Conservation (phyloP, 2,888 invertebrate species). For the Lucinisca nassula region DNA sequence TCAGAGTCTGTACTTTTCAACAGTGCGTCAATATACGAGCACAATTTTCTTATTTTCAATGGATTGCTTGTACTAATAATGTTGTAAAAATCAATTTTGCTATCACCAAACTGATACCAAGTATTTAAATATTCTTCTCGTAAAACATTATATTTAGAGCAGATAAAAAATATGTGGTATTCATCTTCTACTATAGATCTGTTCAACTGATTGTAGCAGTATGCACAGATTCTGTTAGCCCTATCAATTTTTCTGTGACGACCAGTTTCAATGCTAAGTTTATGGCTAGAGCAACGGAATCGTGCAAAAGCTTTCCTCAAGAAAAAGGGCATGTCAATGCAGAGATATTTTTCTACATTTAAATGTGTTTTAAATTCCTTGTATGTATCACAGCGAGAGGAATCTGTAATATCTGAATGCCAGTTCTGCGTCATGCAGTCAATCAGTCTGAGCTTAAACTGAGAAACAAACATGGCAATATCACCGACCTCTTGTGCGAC, state of each 20-base stretch:
- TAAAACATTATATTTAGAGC: not conserved
- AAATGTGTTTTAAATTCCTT: conserved; percentile 18
- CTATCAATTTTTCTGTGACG: conserved; percentile 20
- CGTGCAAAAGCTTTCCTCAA: conserved; percentile 24
- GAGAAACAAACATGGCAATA: not conserved
- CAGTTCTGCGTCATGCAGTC: not conserved
- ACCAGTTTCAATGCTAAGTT: conserved; percentile 24
- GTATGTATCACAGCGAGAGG: conserved; percentile 31
- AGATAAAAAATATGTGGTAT: conserved; percentile 21
- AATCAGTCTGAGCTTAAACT: not conserved
- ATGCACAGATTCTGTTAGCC: conserved; percentile 12
- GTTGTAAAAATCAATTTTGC: not conserved
- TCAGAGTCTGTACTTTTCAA: not conserved
- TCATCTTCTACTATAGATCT: conserved; percentile 14
- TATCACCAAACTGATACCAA: conserved; percentile 8
- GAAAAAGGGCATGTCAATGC: conserved; percentile 22
- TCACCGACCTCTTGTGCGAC: conserved; percentile 2
- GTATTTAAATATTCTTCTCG: not conserved
- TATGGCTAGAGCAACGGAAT: conserved; percentile 34
- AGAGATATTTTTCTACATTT: conserved; percentile 30
- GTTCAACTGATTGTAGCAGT: not conserved
- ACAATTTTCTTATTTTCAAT: not conserved
- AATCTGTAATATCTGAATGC: conserved; percentile 4
- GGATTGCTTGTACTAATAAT: not conserved
- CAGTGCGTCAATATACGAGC: not conserved